Conservation (phyloP, 2,797 vertebrate species). For the Phrynocephalus vlangalii region DNA sequence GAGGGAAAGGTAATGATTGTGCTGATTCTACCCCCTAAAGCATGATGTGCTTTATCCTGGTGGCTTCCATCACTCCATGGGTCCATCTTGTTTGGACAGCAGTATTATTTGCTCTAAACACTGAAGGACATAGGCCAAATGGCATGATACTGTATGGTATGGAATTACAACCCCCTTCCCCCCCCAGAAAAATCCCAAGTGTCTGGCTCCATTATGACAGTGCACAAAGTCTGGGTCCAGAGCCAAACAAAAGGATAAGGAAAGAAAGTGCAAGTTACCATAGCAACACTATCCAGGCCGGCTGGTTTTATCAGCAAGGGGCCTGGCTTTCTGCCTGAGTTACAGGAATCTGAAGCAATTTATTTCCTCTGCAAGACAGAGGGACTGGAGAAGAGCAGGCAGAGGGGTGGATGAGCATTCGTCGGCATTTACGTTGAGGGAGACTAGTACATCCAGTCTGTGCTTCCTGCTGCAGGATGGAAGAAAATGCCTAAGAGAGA, state of each 20-base stretch:
- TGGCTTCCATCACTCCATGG: conserved; percentile 65
- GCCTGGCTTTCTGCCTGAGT: conserved; percentile 77
- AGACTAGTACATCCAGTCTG: conserved; percentile 25
- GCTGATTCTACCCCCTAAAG: conserved; percentile 52
- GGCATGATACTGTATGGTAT: conserved; percentile 67
- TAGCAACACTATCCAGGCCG: conserved; percentile 77
- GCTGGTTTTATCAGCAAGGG: conserved; percentile 81
- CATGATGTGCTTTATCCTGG: conserved; percentile 68
- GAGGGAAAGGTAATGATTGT: conserved; percentile 44
- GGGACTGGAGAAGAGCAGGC: conserved; percentile 52
- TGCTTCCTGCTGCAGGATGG: neutral
- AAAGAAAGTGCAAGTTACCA: conserved; percentile 81
- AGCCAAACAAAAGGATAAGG: conserved; percentile 80
- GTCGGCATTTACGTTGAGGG: conserved; percentile 38
- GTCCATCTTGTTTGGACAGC: conserved; percentile 74
- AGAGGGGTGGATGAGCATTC: neutral
- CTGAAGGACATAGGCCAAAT: conserved; percentile 71
- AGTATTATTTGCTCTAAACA: conserved; percentile 67
- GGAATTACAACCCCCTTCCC: conserved; percentile 69
- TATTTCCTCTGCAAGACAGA: conserved; percentile 68
- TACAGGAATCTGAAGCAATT: conserved; percentile 78
- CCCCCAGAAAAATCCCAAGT: conserved; percentile 71
- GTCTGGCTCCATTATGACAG: conserved; percentile 76
- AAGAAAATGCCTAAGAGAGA: neutral
- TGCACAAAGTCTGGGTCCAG: conserved; percentile 80